Percentiles rank a stretch among this genome's conserved stretches.
phyloP scores from a whole-genome alignment of 2,113 vertebrate genomes.

The Semicossyphus pulcher region DNA sequence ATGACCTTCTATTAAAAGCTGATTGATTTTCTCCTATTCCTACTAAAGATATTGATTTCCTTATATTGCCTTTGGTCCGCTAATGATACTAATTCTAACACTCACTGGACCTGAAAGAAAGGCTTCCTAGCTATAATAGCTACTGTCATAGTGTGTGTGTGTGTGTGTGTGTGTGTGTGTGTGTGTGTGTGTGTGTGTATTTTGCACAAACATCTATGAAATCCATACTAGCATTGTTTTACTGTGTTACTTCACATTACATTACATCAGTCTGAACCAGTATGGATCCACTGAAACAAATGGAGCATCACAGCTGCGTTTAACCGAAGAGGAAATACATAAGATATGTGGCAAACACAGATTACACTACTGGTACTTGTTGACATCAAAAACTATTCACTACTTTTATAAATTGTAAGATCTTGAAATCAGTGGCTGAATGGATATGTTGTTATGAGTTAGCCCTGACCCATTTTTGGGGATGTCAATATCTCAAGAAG shows the following conservation, averaged over 20 bases:
- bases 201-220: constrained; percentile 36
- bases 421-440: not conserved
- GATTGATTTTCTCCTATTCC: constrained; percentile 74
- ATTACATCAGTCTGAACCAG: constrained; percentile 4
- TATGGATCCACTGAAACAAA: constrained; percentile 8
- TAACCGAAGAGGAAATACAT: constrained; percentile 9
- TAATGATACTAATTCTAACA: constrained; percentile 78
- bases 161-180: constrained; percentile 25
- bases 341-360: too few relatives aligned
- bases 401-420: not conserved
- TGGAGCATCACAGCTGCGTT: not conserved
- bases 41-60: constrained; percentile 71
- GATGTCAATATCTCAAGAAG: not conserved
- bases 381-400: not conserved
- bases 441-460: not conserved
- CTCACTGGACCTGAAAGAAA: constrained; percentile 74
- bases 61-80: constrained; percentile 57
- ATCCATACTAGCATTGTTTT: constrained; percentile 35
- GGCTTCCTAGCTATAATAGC: constrained; percentile 53
- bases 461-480: too few relatives aligned
- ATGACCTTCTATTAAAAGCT: constrained; percentile 73
- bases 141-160: too few relatives aligned
- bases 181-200: constrained; percentile 6
- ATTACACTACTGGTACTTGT: not conserved
- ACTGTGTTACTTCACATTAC: constrained; percentile 5